Evolutionary conservation across 1,140 invertebrate genomes (phyloP).

Genomic region (Ctenoplectra terminalis): DNA sequence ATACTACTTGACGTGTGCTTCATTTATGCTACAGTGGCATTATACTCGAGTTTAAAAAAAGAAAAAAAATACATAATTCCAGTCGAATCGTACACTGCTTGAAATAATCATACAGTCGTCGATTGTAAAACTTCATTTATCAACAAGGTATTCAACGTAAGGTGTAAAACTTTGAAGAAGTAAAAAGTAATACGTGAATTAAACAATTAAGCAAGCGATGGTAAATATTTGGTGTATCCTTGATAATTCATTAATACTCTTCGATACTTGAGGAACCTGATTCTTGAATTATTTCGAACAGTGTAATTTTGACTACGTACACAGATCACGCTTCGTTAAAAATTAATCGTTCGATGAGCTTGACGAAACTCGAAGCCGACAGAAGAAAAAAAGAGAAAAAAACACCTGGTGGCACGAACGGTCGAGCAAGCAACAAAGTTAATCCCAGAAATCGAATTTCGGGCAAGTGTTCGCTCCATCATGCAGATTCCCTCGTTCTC

Average conservation of each 20-base stretch:
- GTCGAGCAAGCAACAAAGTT: neutral
- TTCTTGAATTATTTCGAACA: neutral
- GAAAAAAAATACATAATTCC: no score
- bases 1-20: neutral
- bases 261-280: neutral
- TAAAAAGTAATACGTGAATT: no score
- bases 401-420: neutral
- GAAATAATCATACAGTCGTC: neutral
- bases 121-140: no score
- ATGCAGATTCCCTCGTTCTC: constrained; percentile 73
- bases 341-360: neutral
- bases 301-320: neutral
- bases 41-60: neutral
- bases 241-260: neutral
- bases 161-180: no score
- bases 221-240: no score
- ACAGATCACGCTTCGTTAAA: neutral
- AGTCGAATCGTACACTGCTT: neutral
- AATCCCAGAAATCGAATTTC: constrained; percentile 53
- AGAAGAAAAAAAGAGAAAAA: neutral
- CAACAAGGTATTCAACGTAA: no score
- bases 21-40: neutral
- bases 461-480: constrained; percentile 50
- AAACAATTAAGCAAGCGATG: no score
- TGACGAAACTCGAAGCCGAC: neutral